phyloP scores from a whole-genome alignment of 1,140 invertebrate species.

The Palaemon carinicauda region DNA sequence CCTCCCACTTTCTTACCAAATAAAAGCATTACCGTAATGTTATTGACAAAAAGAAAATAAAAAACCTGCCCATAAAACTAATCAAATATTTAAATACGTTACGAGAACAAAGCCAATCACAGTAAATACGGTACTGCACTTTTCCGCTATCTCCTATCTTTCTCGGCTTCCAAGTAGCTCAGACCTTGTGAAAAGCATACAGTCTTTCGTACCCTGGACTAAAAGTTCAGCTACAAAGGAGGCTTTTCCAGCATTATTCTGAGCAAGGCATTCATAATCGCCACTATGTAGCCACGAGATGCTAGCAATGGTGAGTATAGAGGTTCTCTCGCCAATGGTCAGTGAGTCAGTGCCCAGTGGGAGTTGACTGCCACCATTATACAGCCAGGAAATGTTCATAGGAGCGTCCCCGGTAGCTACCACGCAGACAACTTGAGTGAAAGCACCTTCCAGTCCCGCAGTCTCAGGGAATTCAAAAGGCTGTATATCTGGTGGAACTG shows the following conservation, averaged over 20 bases:
- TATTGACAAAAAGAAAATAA: too few relatives aligned
- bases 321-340: conserved; percentile 62
- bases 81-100: too few relatives aligned
- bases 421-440: conserved; percentile 76
- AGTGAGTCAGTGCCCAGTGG: conserved; percentile 38
- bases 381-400: conserved; percentile 73
- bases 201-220: conserved; percentile 62
- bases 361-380: conserved; percentile 39
- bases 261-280: conserved; percentile 78
- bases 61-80: too few relatives aligned
- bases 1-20: too few relatives aligned
- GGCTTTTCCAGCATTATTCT: conserved; percentile 73
- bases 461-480: conserved; percentile 72
- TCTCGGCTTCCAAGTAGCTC: conserved; percentile 43
- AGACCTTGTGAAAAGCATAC: conserved; percentile 16
- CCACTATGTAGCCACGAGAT: conserved; percentile 71
- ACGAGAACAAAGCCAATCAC: neutral
- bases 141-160: neutral
- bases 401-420: conserved; percentile 79
- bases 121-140: neutral
- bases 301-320: conserved; percentile 64
- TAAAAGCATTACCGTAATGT: too few relatives aligned
- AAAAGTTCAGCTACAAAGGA: conserved; percentile 69
- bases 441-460: conserved; percentile 74
- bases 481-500: conserved; percentile 75